These are phyloP conservation scores for Drosophila leonis DNA, from an alignment of 2,888 invertebrate genomes.

Conservation along the genomic window DNA sequence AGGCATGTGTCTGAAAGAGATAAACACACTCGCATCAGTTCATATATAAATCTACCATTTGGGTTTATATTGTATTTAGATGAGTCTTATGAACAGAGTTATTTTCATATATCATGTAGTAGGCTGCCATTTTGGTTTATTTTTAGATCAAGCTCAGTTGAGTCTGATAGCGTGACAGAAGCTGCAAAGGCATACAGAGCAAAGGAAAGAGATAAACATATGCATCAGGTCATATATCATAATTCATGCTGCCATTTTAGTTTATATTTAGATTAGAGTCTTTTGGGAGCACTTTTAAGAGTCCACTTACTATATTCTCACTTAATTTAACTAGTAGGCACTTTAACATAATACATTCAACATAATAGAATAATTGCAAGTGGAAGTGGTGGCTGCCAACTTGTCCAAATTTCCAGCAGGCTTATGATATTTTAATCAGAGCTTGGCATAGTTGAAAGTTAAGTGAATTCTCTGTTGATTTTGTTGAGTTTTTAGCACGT, in stretches of 20 bases:
- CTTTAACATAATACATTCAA: neutral
- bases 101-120: no score
- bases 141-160: neutral
- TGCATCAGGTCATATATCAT: no score
- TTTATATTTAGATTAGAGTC: neutral
- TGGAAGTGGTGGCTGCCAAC: constrained; percentile 8
- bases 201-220: neutral
- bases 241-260: neutral
- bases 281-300: neutral
- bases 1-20: neutral
- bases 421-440: constrained; percentile 72
- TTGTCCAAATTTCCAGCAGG: constrained; percentile 2
- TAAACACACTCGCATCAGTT: neutral
- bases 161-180: neutral
- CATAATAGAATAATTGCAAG: neutral
- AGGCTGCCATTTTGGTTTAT: neutral
- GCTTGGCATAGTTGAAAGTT: constrained; percentile 44
- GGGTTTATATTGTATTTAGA: no score
- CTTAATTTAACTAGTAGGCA: neutral
- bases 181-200: neutral
- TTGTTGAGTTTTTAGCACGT: constrained; percentile 54
- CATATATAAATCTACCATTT: neutral
- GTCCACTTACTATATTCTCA: neutral
- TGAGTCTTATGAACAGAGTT: no score
- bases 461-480: constrained; percentile 73